phyloP scores from a whole-genome alignment of 2,888 invertebrate genomes.

The Yponomeuta cagnagella region DNA sequence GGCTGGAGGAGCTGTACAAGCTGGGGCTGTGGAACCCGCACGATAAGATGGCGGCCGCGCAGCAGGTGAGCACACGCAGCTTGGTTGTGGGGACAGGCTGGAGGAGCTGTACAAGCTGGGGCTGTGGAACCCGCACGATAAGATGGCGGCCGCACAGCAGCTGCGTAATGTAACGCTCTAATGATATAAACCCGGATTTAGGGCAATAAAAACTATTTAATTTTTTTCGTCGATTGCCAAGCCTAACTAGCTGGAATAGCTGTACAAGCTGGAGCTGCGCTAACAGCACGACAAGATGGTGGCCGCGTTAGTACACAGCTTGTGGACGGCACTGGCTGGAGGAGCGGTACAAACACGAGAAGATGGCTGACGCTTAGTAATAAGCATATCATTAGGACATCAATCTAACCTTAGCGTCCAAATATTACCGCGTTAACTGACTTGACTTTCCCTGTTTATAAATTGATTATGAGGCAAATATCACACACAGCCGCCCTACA shows the following conservation, averaged over 20 bases:
- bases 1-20: conserved; percentile 79
- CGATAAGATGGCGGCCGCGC: conserved; percentile 82
- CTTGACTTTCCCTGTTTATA: no score
- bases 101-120: conserved; percentile 82
- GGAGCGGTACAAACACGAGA: conserved; percentile 85
- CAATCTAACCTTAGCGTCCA: no score
- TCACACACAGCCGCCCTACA: no score
- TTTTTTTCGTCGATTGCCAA: no score
- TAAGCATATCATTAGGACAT: conserved; percentile 21
- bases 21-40: conserved; percentile 84
- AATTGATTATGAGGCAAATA: no score
- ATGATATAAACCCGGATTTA: no score
- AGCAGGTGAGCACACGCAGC: conserved; percentile 66
- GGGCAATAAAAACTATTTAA: no score
- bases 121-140: conserved; percentile 83
- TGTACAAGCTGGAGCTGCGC: conserved; percentile 83
- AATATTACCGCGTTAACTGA: no score
- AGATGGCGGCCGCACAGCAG: conserved; percentile 83
- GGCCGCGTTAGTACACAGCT: conserved; percentile 62
- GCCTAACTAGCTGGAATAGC: conserved; percentile 74
- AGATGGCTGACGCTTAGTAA: conserved; percentile 86
- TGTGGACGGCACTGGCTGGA: conserved; percentile 77
- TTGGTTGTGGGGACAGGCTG: conserved; percentile 64
- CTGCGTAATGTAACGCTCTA: conserved; percentile 24
- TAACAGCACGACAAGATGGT: conserved; percentile 84